Base-by-base conservation (phyloP, 2,113 vertebrate genomes). In the Xiphophorus couchianus region DNA sequence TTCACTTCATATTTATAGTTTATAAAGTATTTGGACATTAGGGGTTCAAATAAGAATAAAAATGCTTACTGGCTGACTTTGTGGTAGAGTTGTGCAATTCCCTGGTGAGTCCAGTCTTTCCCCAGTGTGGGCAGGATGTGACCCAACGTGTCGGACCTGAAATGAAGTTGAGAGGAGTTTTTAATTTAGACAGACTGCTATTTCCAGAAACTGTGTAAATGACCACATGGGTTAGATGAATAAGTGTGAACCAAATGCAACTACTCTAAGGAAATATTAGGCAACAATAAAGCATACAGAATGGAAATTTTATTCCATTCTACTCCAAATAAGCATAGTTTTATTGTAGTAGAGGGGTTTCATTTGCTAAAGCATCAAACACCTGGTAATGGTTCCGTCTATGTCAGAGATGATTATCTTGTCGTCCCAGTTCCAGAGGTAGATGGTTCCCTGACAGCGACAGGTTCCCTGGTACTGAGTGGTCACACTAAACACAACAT, bases 81-180 rank as follows among this genome's bases (percentile, higher is more conserved):
- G 84, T 99, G 98, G 88, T 98, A 99, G 62, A 99, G 94, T 9
- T 96, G 96, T 0, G 97, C 96, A 1, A 99, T 98, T 77, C 98
- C 98, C 91, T 98, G 97, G 87, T 99, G 98, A 0, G 98, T 99
- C 97, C 98, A 99, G 80, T 99, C 98, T 93, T 99, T 99, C 62
- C 98, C 97, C 28, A 99, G 94, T 0, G 97, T 99, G 19, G 98
- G 98, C 67, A 99, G 91, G 89, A 99, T 99, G 77, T 99, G 98
- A 61, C 98, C 98, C 39, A 99, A 89, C 1, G 97, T 98, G 89
- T 99, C 98, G 0, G 98, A 99, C 87, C 98, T 99, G 82, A 1
- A 76, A 80, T 58, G 30, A 79, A 66, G 80, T 30, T 72, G 22
- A 81, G 3, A 29, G 1, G 31, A 27, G 30, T 6, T 8, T 33